Conservation (phyloP, 1,140 invertebrate genomes). For the Pogonus chalceus region DNA sequence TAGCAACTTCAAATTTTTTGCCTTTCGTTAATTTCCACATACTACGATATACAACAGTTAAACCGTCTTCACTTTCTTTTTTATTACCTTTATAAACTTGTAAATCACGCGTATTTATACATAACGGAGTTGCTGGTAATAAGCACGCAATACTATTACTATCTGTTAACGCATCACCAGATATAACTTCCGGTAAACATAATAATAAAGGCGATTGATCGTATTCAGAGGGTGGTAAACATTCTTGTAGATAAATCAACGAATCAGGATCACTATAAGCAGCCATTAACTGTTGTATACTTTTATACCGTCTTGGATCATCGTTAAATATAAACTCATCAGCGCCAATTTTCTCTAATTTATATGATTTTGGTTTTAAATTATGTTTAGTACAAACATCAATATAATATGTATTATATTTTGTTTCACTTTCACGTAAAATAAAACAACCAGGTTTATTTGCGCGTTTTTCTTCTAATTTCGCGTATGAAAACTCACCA, state of each 20-base stretch:
- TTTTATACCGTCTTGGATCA: conserved; percentile 43
- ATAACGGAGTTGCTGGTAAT: conserved; percentile 39
- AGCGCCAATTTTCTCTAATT: conserved; percentile 43
- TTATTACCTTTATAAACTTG: conserved; percentile 52
- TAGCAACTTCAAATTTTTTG: conserved; percentile 61
- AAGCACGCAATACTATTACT: conserved; percentile 37
- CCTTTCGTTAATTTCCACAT: conserved; percentile 56
- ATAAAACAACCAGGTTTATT: conserved; percentile 69
- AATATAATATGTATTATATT: conserved; percentile 67
- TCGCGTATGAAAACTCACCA: conserved; percentile 70
- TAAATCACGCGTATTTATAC: conserved; percentile 51
- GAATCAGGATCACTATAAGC: conserved; percentile 48
- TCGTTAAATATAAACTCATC: conserved; percentile 42
- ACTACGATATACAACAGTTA: conserved; percentile 52
- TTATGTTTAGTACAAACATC: conserved; percentile 66
- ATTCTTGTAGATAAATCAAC: conserved; percentile 54
- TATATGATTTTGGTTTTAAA: conserved; percentile 57
- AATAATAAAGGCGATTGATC: conserved; percentile 66
- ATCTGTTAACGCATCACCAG: conserved; percentile 35
- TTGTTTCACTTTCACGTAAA: conserved; percentile 66
- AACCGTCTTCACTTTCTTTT: conserved; percentile 46
- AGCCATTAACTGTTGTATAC: conserved; percentile 48
- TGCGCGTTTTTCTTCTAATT: conserved; percentile 65
- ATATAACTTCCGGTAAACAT: conserved; percentile 41
- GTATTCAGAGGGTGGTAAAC: conserved; percentile 75